Base-by-base conservation (phyloP, 2,113 vertebrate species). In the Paramormyrops kingsleyae region DNA sequence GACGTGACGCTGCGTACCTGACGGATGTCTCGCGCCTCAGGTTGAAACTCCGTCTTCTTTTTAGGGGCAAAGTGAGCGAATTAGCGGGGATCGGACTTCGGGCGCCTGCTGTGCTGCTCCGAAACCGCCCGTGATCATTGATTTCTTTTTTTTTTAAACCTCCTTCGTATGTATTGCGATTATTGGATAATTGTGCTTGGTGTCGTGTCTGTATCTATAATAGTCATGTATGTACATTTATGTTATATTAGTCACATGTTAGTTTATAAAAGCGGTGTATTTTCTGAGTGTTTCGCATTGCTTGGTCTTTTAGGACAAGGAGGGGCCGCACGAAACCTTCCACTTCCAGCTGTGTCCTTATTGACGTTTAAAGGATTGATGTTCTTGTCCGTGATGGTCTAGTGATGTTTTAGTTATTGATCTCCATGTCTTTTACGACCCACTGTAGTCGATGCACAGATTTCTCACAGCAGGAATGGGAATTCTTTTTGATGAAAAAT, bases 291-390 rank as follows among this genome's bases (percentile, higher is more conserved):
- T 19, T 87, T 49, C 31, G 27, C 13, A 27, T 87, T 53, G 49
- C 50, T 50, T 85, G n/a, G 62, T 46, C 19, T 85, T 27, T 49
- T 85, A 87, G 85, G 49, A 53, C 31, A 15, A 53, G 42, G 47
- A 31, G 49, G 21, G 85, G 49, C 85, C 47, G 15, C 5, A 47
- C 49, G 24, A 47, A n/a, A 53, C 85, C 27, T 52, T 50, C n/a
- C 47, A 31, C 80, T 17, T 74, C 56, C 77, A 90, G 3, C 87
- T 90, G 85, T 91, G 92, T 92, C 90, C 88, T 93, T 94, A 95
- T 94, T 91, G 94, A 93, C 92, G 92, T 83, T 49, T 90, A 88
- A 92, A 92, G 89, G 92, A 95, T 94, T 93, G 93, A 95, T 95
- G 94, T 90, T 91, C 66, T 19, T 46, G 89, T 6, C 1, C 88